Conservation (phyloP, 2,888 invertebrate genomes). For the Nematopogon swammerdamellus region DNA sequence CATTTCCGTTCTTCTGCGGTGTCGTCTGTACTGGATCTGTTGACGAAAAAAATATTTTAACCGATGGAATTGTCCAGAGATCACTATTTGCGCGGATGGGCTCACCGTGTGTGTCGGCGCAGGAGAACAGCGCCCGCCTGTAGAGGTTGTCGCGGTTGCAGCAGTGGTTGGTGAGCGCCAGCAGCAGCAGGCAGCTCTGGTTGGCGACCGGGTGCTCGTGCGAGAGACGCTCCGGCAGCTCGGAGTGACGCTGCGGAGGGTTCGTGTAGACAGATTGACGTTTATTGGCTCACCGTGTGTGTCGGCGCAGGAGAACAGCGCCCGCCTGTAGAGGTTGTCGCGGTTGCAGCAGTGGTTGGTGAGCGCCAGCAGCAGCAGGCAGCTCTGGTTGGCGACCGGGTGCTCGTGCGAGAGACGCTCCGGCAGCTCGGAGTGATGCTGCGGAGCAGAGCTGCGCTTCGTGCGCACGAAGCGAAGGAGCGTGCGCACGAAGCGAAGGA, state of each 20-base stretch:
- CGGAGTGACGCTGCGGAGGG: conserved; percentile 35
- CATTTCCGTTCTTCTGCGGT: conserved; percentile 27
- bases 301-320: conserved; percentile 87
- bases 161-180: conserved; percentile 90
- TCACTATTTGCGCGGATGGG: conserved; percentile 28
- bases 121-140: conserved; percentile 77
- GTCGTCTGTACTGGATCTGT: conserved; percentile 31
- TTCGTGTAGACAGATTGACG: too few species aligned
- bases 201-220: conserved; percentile 76
- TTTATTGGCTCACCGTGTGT: too few species aligned
- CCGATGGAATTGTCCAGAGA: too few species aligned
- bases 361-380: conserved; percentile 81
- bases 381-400: conserved; percentile 86
- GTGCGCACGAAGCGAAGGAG: too few species aligned
- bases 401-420: conserved; percentile 56
- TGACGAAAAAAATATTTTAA: conserved; percentile 8
- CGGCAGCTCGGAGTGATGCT: conserved; percentile 38
- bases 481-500: too few species aligned
- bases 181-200: conserved; percentile 82
- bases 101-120: conserved; percentile 68
- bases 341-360: conserved; percentile 84
- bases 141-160: conserved; percentile 79
- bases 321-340: conserved; percentile 82
- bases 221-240: conserved; percentile 45
- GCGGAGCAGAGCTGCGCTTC: too few species aligned